Percentiles rank a stretch among this genome's conserved stretches.
These are phyloP conservation scores for Lochmaea capreae DNA, from an alignment of 2,888 invertebrate genomes.

Conservation along the genomic window DNA sequence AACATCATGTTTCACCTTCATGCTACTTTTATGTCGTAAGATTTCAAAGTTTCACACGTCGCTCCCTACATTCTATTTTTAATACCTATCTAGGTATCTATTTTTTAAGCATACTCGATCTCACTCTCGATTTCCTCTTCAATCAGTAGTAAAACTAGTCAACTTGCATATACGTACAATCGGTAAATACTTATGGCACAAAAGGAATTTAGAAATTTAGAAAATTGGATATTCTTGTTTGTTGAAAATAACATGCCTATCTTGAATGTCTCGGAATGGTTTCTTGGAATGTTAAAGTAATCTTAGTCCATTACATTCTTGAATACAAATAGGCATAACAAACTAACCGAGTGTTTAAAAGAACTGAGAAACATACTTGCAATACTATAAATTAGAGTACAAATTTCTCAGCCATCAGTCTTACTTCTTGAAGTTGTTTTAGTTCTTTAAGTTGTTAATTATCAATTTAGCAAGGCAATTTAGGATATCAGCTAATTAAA, in stretches of 20 bases:
- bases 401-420: background rate
- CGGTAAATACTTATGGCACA: slow-evolving; percentile 25
- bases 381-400: background rate
- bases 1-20: background rate
- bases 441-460: no score
- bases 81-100: background rate
- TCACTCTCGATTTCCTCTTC: slow-evolving; percentile 25
- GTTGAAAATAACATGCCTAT: slow-evolving; percentile 36
- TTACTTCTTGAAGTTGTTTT: no score
- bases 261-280: slow-evolving; percentile 35
- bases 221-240: slow-evolving; percentile 42
- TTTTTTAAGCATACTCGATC: slow-evolving; percentile 8
- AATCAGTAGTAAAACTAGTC: slow-evolving; percentile 29
- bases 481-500: no score
- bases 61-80: background rate
- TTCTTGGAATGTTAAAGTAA: slow-evolving; percentile 37
- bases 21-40: slow-evolving; percentile 4
- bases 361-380: background rate
- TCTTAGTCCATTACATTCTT: slow-evolving; percentile 37
- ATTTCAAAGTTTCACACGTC: background rate
- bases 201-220: slow-evolving; percentile 45
- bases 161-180: slow-evolving; percentile 24
- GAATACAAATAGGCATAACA: slow-evolving; percentile 33
- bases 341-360: slow-evolving; percentile 6
- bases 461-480: no score